Evolutionary conservation across 2,888 invertebrate genomes (phyloP), one percentile per base, ranked within the genome.

Genomic region (Hypercompe scribonia): DNA sequence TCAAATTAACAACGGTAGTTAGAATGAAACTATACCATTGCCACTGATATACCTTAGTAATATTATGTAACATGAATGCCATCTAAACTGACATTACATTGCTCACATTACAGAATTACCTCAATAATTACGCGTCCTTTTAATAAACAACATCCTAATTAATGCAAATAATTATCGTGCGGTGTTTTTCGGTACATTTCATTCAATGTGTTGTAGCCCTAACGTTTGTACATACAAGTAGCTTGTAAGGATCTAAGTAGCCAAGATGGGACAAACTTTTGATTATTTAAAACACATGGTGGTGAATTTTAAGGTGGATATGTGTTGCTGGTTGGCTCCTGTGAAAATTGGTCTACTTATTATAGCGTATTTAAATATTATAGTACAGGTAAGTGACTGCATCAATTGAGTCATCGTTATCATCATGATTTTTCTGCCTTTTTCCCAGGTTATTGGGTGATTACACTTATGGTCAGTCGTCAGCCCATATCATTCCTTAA

Each of bases 111-210:
- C 76, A 81, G 83, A 89, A 90, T 90, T 87, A 79, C 77, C 33
- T 73, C 81, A 80, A 86, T 87, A 84, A 85, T 84, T 80, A 81
- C 83, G 80, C 86, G 90, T 88, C 93, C 92, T 91, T 90, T 70
- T 75, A 88, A 91, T 90, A 82, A 86, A 75, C 72, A 42, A 81
- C 90, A 90, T 94, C 93, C 93, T 93, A 88, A 92, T 93, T 93
- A 92, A 74, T 73, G 75, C 76, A 80, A 75, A 77, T 84, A 84
- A 80, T 82, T 85, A 83, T 81, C 83, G 84, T 71, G 76, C 65
- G 73, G 42, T 54, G 72, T 75, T 80, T 84, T 78, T 85, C 11
- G 76, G 78, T 78, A 80, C 78, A 79, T 80, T 77, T 78, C 77
- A 73, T 70, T 83, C 76, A 69, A 75, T 74, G 78, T 79, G 71